A percentile compares a stretch with the other conserved stretches of the same genome.
phyloP scores from a whole-genome alignment of 1,140 invertebrate species.

The Vanessa atalanta region DNA sequence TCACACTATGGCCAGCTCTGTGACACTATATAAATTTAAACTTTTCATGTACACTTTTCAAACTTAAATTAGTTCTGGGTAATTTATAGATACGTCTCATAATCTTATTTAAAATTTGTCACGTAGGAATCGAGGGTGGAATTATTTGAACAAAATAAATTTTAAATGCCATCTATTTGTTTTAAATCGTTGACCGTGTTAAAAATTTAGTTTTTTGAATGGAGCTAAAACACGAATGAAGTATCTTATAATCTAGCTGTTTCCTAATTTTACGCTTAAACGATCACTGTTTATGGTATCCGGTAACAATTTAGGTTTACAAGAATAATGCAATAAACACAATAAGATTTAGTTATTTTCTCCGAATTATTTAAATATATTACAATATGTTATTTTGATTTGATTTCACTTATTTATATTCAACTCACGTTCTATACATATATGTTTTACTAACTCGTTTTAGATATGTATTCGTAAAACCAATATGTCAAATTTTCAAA shows the following conservation, averaged over 20 bases:
- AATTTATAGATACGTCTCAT: too few relatives aligned
- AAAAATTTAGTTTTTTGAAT: background rate
- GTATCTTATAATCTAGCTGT: constrained; percentile 21
- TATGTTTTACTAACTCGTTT: too few relatives aligned
- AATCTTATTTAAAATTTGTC: background rate
- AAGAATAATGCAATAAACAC: background rate
- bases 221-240: constrained; percentile 10
- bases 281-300: constrained; percentile 21
- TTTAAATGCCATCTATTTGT: constrained; percentile 2
- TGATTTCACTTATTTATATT: background rate
- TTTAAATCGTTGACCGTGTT: background rate
- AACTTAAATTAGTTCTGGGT: too few relatives aligned
- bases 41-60: too few relatives aligned
- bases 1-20: too few relatives aligned
- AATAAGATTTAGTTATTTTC: background rate
- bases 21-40: background rate
- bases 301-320: constrained; percentile 15
- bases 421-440: too few relatives aligned
- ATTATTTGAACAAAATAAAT: background rate
- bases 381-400: background rate
- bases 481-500: too few relatives aligned
- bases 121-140: background rate
- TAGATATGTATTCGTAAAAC: too few relatives aligned
- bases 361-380: background rate
- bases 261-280: constrained; percentile 30